Conservation (phyloP, 2,888 invertebrate genomes). For the Chouioia cunea region DNA sequence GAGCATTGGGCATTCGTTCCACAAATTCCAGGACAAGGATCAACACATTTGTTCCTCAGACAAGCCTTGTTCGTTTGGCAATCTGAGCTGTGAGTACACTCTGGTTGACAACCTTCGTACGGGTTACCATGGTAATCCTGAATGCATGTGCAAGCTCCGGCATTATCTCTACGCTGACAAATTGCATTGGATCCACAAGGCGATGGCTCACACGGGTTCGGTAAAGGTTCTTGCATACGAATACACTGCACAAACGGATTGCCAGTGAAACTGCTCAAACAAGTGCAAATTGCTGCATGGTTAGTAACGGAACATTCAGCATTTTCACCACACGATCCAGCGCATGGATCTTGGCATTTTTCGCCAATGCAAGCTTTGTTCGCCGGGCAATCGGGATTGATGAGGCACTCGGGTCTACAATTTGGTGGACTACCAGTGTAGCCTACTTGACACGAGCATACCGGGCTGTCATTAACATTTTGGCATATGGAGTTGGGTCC, state of each 20-base stretch:
- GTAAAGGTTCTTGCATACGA: slow-evolving; percentile 71
- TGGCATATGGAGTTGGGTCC: slow-evolving; percentile 85
- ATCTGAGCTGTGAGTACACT: slow-evolving; percentile 88
- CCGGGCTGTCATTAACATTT: slow-evolving; percentile 75
- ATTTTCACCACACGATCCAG: slow-evolving; percentile 68
- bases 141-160: slow-evolving; percentile 63
- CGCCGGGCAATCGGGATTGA: slow-evolving; percentile 69
- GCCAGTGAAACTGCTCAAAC: slow-evolving; percentile 69
- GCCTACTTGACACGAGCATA: slow-evolving; percentile 82
- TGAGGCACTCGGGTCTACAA: slow-evolving; percentile 65
- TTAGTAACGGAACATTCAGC: slow-evolving; percentile 70
- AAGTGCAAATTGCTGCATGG: slow-evolving; percentile 70
- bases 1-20: slow-evolving; percentile 86
- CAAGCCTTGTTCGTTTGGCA: slow-evolving; percentile 88
- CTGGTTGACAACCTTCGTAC: slow-evolving; percentile 82
- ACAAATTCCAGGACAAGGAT: slow-evolving; percentile 90
- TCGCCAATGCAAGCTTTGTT: slow-evolving; percentile 70
- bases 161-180: slow-evolving; percentile 79
- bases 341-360: slow-evolving; percentile 70
- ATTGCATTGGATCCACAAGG: slow-evolving; percentile 90
- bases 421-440: slow-evolving; percentile 83
- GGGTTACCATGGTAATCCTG: slow-evolving; percentile 67
- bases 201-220: slow-evolving; percentile 85
- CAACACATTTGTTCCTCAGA: slow-evolving; percentile 84
- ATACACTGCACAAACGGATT: slow-evolving; percentile 69